These are phyloP conservation scores for Hartigia nigra DNA, from an alignment of 2,888 invertebrate species.

Conservation along the genomic window DNA sequence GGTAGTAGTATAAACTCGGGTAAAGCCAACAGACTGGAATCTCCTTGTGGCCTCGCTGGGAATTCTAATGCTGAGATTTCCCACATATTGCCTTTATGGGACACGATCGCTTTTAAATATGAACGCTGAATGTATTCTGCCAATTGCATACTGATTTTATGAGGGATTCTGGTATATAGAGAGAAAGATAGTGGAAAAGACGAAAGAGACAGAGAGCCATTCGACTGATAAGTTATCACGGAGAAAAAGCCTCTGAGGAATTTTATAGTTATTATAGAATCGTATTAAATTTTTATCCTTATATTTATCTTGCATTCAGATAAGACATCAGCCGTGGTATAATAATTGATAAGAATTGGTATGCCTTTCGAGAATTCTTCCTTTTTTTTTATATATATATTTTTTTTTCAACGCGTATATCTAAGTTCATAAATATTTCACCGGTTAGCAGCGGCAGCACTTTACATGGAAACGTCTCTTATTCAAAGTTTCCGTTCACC, in stretches of 20 bases:
- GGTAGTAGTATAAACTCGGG: not conserved
- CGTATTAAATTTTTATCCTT: constrained; percentile 8
- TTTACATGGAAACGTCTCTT: too few species aligned
- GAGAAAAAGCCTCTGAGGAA: not conserved
- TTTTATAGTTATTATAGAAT: not conserved
- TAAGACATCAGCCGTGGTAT: too few species aligned
- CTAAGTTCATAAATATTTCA: too few species aligned
- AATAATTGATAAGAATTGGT: too few species aligned
- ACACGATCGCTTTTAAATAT: constrained; percentile 23
- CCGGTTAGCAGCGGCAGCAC: too few species aligned
- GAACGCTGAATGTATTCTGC: not conserved
- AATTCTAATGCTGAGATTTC: constrained; percentile 22
- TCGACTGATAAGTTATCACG: not conserved
- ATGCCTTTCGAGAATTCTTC: too few species aligned
- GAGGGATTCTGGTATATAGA: not conserved
- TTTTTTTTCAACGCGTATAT: too few species aligned
- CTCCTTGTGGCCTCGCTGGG: constrained; percentile 8
- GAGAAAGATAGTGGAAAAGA: not conserved
- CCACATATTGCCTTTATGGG: constrained; percentile 22
- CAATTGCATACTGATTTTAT: not conserved
- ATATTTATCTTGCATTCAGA: too few species aligned
- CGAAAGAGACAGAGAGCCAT: not conserved
- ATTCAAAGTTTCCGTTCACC: too few species aligned
- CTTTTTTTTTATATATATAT: too few species aligned
- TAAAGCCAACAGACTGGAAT: constrained; percentile 13